Evolutionary conservation across 2,113 vertebrate genomes (phyloP).

Genomic region (Eurypyga helias): DNA sequence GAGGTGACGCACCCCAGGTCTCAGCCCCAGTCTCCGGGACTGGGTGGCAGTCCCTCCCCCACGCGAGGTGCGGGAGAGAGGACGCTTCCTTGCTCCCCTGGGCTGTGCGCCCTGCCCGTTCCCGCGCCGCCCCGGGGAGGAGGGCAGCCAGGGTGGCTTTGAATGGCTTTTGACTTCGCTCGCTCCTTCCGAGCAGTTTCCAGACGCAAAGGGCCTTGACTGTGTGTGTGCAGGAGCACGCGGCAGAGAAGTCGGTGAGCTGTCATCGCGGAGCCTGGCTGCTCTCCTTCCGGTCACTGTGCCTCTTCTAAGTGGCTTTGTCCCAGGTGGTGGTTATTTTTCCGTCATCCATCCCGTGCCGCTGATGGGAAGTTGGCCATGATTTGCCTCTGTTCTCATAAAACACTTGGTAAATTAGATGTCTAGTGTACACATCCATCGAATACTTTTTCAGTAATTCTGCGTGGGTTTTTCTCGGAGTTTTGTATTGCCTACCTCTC

Average conservation of each 20-base stretch:
- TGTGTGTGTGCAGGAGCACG: fast-evolving
- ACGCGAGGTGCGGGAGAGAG: fast-evolving
- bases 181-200: too few species aligned
- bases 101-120: fast-evolving
- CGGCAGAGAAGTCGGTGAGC: fast-evolving
- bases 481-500: fast-evolving
- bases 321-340: fast-evolving
- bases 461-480: fast-evolving
- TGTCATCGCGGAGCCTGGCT: not conserved
- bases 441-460: not conserved
- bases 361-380: fast-evolving
- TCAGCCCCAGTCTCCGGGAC: too few species aligned
- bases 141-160: not conserved
- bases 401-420: not conserved
- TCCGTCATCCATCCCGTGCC: fast-evolving
- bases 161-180: not conserved
- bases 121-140: too few species aligned
- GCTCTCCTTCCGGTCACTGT: fast-evolving
- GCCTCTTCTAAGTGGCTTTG: not conserved
- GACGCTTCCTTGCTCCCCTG: fast-evolving
- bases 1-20: not conserved
- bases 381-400: not conserved
- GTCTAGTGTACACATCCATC: fast-evolving
- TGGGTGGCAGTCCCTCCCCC: not conserved
- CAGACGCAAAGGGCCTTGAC: fast-evolving